These are phyloP conservation scores for Boloria euphrosyne DNA, from an alignment of 2,888 invertebrate genomes.

Conservation along the genomic window DNA sequence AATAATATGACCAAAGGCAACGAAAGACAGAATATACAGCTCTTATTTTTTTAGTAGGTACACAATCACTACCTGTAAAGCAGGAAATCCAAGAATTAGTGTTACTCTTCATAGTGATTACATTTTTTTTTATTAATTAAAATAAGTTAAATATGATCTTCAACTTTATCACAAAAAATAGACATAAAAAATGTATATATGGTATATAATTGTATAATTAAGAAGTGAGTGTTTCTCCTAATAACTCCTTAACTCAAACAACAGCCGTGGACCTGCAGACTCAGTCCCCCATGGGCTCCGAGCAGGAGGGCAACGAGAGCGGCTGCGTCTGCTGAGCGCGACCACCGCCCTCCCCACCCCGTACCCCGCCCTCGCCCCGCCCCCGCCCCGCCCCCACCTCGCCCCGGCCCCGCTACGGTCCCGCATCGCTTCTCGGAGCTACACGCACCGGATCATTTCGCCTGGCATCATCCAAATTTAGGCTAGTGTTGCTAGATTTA, in stretches of 20 bases:
- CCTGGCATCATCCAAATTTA: conserved; percentile 18
- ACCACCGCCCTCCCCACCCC: conserved; percentile 38
- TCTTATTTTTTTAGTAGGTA: no score
- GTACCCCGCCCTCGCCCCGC: conserved; percentile 13
- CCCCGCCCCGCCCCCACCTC: neutral
- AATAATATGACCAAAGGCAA: no score
- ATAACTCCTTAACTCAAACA: conserved; percentile 57
- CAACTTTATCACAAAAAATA: no score
- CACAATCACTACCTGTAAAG: no score
- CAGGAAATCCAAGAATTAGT: no score
- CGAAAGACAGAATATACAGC: no score
- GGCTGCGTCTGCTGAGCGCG: conserved; percentile 90
- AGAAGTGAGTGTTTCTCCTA: neutral
- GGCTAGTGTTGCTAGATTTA: conserved; percentile 23
- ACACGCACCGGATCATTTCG: conserved; percentile 27
- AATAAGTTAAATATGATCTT: no score
- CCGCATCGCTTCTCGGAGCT: conserved; percentile 36
- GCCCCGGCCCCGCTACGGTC: conserved; percentile 11
- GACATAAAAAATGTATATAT: no score
- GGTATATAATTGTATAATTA: neutral
- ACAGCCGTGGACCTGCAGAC: conserved; percentile 92
- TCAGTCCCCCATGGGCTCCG: conserved; percentile 89
- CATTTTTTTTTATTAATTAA: no score
- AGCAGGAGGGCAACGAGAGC: conserved; percentile 90
- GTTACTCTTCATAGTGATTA: no score